phyloP scores from a whole-genome alignment of 1,140 invertebrate species.

The Zelostemma sp. region DNA sequence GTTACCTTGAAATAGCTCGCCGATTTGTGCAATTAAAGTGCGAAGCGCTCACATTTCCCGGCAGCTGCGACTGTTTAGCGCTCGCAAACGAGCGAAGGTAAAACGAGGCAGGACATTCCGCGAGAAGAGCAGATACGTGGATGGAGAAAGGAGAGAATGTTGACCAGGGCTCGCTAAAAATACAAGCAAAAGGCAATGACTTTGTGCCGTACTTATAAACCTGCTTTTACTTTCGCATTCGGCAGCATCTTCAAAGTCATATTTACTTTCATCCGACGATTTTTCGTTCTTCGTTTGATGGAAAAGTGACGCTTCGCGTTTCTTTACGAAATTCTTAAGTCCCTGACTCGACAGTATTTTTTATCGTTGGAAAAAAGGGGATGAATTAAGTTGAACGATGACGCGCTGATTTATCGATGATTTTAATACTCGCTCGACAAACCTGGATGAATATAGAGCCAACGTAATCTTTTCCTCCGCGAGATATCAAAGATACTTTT shows the following conservation, averaged over 20 bases:
- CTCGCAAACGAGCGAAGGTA: conserved; percentile 32
- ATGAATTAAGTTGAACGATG: no score
- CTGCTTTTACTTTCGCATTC: conserved; percentile 58
- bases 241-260: conserved; percentile 49
- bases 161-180: conserved; percentile 59
- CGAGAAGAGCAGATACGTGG: conserved; percentile 31
- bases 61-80: conserved; percentile 34
- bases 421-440: no score
- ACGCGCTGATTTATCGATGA: no score
- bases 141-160: conserved; percentile 53
- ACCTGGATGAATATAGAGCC: no score
- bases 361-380: no score
- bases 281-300: no score
- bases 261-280: conserved; percentile 33
- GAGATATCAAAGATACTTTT: no score
- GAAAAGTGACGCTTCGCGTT: no score
- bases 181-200: conserved; percentile 58
- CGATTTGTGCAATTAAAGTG: conserved; percentile 49
- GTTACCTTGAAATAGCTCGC: conserved; percentile 39
- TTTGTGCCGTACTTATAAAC: conserved; percentile 37
- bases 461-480: no score
- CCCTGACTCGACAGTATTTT: no score
- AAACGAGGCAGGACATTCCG: conserved; percentile 18
- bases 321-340: no score
- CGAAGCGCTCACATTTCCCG: conserved; percentile 5